A percentile compares a stretch with the other conserved stretches of the same genome.
These are phyloP conservation scores for Neoascia interrupta DNA, from an alignment of 2,888 invertebrate species.

Conservation along the genomic window DNA sequence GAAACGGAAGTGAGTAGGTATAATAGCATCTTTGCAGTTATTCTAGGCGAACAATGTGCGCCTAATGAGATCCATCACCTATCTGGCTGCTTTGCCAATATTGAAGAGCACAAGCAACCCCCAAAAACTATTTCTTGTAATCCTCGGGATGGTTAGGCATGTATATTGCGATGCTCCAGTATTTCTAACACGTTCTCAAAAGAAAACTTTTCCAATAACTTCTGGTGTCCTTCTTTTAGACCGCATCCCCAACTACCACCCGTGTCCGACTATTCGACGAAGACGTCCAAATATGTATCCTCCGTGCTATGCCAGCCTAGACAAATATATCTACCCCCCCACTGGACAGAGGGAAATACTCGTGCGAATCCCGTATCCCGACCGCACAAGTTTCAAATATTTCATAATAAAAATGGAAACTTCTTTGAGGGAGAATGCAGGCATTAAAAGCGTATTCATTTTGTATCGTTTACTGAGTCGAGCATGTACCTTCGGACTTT, in stretches of 20 bases:
- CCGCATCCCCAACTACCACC: neutral
- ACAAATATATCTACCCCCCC: slow-evolving; percentile 52
- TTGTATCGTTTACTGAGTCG: slow-evolving; percentile 57
- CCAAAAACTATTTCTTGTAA: slow-evolving; percentile 17
- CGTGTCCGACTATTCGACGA: slow-evolving; percentile 22
- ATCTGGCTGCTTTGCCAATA: slow-evolving; percentile 25
- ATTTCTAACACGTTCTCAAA: slow-evolving; percentile 68
- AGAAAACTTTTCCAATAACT: slow-evolving; percentile 70
- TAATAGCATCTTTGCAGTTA: neutral
- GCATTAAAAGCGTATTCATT: slow-evolving; percentile 66
- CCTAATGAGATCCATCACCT: slow-evolving; percentile 59
- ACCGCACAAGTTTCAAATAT: slow-evolving; percentile 69
- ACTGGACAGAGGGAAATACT: slow-evolving; percentile 6
- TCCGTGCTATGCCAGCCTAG: slow-evolving; percentile 19
- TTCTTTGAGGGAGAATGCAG: slow-evolving; percentile 57
- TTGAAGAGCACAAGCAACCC: slow-evolving; percentile 1
- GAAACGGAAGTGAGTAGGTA: slow-evolving; percentile 49
- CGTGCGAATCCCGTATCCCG: slow-evolving; percentile 60
- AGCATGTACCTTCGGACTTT: slow-evolving; percentile 39
- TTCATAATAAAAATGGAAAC: slow-evolving; percentile 69
- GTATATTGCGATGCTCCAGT: slow-evolving; percentile 58
- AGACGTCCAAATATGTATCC: slow-evolving; percentile 42
- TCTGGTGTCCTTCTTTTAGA: slow-evolving; percentile 65
- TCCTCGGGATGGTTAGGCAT: slow-evolving; percentile 9
- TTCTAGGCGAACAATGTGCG: slow-evolving; percentile 45